Conservation (phyloP, 2,113 vertebrate species). For the Callorhinus ursinus region DNA sequence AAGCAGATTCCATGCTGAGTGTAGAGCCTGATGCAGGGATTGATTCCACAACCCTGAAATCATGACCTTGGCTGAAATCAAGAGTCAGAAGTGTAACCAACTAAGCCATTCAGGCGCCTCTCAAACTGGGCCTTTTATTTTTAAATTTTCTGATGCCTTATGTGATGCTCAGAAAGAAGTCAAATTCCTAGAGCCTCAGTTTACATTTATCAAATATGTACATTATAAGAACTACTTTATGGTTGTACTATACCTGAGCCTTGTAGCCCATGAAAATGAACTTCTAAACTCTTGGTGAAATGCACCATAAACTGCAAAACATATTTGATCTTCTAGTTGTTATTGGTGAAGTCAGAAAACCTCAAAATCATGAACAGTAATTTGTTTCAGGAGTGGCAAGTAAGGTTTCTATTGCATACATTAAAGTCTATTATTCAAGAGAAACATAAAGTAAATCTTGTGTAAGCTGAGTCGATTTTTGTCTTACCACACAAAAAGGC, state of each 20-base stretch:
- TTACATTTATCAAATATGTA: background rate
- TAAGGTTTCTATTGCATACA: background rate
- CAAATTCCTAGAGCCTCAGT: background rate
- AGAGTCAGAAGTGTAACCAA: background rate
- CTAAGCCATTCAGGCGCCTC: background rate
- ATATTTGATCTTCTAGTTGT: background rate
- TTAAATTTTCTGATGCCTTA: background rate
- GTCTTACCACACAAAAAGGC: conserved; percentile 80
- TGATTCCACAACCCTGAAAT: background rate
- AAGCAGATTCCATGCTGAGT: background rate
- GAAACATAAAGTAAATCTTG: conserved; percentile 71
- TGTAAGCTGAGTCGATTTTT: conserved; percentile 76
- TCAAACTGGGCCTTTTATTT: background rate
- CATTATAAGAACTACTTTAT: background rate
- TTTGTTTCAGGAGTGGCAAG: conserved; percentile 53
- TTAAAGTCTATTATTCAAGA: conserved; percentile 71
- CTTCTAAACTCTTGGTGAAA: background rate
- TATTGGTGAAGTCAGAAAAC: conserved; percentile 31
- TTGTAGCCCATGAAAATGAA: background rate
- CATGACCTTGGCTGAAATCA: background rate
- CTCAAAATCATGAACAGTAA: conserved; percentile 59
- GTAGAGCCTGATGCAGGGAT: background rate
- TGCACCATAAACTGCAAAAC: background rate
- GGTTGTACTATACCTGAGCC: background rate
- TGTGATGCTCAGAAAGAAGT: background rate